These are phyloP conservation scores for Leptocoma aspasia DNA, from an alignment of 2,113 vertebrate genomes.

Conservation along the genomic window DNA sequence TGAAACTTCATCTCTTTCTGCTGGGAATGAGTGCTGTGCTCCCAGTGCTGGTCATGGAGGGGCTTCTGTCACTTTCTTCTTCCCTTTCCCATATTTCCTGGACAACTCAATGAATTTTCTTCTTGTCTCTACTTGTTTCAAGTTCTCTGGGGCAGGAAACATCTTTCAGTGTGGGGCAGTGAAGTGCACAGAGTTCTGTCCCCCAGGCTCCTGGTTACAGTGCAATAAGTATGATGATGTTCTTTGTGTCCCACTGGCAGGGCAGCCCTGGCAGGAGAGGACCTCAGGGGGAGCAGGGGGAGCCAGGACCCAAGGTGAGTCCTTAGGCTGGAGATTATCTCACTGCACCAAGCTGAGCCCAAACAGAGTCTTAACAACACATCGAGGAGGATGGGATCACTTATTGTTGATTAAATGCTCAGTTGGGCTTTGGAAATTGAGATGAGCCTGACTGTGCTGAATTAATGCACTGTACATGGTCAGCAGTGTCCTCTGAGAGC, in stretches of 20 bases:
- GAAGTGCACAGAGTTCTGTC: neutral
- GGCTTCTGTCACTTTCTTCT: neutral
- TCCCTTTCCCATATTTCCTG: neutral
- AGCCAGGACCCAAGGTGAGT: slow-evolving; percentile 85
- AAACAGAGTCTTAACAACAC: neutral
- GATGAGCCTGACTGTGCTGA: neutral
- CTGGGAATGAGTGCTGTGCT: too few relatives aligned
- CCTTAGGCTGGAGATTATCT: neutral
- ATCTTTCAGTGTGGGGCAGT: neutral
- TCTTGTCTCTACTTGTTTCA: fast-evolving
- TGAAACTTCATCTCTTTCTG: neutral
- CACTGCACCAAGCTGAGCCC: neutral
- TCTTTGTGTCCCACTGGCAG: slow-evolving; percentile 61
- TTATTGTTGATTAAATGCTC: neutral
- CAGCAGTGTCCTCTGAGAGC: neutral
- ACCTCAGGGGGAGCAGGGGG: slow-evolving; percentile 84
- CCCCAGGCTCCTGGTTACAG: neutral
- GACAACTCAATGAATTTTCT: neutral
- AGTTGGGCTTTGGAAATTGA: neutral
- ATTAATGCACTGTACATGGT: neutral
- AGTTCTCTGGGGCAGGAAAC: neutral
- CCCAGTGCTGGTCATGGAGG: fast-evolving
- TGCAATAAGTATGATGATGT: neutral
- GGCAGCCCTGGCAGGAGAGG: slow-evolving; percentile 86
- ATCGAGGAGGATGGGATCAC: neutral